phyloP scores from a whole-genome alignment of 2,113 vertebrate species.

The Strigops habroptila region DNA sequence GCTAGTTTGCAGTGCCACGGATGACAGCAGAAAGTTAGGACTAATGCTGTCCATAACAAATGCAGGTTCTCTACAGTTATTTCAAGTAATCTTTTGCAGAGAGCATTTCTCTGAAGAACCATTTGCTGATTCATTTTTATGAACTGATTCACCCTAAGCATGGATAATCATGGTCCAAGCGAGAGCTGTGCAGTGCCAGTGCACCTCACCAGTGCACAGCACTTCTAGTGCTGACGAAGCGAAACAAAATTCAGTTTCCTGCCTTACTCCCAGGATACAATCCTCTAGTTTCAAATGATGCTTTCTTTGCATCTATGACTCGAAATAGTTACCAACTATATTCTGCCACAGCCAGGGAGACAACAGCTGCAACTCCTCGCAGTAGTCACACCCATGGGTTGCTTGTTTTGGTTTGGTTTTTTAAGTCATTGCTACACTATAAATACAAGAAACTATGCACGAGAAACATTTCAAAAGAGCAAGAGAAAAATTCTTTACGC shows the following conservation, averaged over 20 bases:
- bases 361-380: background rate
- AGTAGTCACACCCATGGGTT: background rate
- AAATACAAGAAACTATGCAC: background rate
- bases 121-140: background rate
- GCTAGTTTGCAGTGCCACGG: background rate
- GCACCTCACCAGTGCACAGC: rapidly evolving
- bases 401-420: background rate
- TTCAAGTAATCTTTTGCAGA: background rate
- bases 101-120: no score
- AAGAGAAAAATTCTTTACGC: background rate
- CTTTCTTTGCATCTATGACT: background rate
- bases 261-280: background rate
- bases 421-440: background rate
- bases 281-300: background rate
- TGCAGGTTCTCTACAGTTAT: background rate
- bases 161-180: rapidly evolving
- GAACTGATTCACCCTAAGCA: background rate
- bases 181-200: background rate
- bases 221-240: background rate
- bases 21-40: background rate
- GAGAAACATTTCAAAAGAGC: background rate
- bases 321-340: background rate
- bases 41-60: background rate
- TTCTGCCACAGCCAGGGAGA: background rate
- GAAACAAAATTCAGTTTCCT: background rate